A percentile compares a stretch with the other conserved stretches of the same genome.
Evolutionary conservation across 2,888 invertebrate species (phyloP).

Genomic region (Caenorhabditis angaria): DNA sequence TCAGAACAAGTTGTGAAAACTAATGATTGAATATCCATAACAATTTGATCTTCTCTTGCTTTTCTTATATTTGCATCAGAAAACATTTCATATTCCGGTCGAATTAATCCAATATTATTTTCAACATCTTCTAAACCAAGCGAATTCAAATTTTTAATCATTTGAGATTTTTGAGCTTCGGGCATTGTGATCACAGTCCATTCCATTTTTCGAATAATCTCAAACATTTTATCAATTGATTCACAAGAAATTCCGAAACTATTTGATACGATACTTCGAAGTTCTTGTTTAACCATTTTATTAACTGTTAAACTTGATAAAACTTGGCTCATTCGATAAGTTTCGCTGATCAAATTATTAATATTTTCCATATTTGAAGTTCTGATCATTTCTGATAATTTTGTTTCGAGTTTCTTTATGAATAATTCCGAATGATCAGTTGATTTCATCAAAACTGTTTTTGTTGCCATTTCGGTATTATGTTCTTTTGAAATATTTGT

Average conservation of each 20-base stretch:
- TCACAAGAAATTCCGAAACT: conserved; percentile 31
- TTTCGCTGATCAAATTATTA: not conserved
- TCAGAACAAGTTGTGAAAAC: conserved; percentile 24
- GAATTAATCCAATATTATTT: not conserved
- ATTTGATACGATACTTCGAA: conserved; percentile 26
- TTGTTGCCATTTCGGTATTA: not conserved
- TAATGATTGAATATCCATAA: conserved; percentile 31
- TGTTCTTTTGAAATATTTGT: not conserved
- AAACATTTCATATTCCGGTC: conserved; percentile 26
- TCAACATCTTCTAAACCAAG: conserved; percentile 10
- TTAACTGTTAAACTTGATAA: not conserved
- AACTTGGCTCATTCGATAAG: too few species aligned
- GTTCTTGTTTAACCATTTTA: conserved; percentile 7
- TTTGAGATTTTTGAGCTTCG: conserved; percentile 22
- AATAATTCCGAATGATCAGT: too few species aligned
- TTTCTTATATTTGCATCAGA: conserved; percentile 31
- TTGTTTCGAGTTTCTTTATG: not conserved
- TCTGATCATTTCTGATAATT: not conserved
- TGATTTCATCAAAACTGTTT: too few species aligned
- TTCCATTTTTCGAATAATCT: conserved; percentile 36
- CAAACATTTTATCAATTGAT: conserved; percentile 21
- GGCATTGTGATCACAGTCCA: conserved; percentile 37
- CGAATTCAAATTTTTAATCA: conserved; percentile 22
- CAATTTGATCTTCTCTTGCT: conserved; percentile 38
- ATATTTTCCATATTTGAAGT: too few species aligned